Evolutionary conservation across 2,888 invertebrate genomes (phyloP).

Genomic region (Fragum sueziense): DNA sequence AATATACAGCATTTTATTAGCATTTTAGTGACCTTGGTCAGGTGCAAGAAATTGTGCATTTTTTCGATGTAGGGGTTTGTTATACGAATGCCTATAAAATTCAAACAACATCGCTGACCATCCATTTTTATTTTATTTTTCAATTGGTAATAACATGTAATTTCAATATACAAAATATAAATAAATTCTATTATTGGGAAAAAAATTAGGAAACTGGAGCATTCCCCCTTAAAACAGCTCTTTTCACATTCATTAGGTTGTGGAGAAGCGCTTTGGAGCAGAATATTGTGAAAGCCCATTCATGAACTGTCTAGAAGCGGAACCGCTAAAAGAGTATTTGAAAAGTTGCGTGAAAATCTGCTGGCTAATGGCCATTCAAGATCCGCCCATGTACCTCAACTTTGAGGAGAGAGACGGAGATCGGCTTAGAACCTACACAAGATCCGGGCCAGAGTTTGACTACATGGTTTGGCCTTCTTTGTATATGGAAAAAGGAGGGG

Average conservation of each 20-base stretch:
- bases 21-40: too few relatives aligned
- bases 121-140: too few relatives aligned
- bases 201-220: too few relatives aligned
- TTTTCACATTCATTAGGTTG: not conserved
- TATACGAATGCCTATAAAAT: too few relatives aligned
- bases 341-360: not conserved
- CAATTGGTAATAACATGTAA: too few relatives aligned
- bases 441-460: not conserved
- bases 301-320: not conserved
- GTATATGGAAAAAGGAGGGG: not conserved
- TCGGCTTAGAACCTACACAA: not conserved
- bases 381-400: slow-evolving; percentile 3
- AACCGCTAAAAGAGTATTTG: not conserved
- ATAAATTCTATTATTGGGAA: too few relatives aligned
- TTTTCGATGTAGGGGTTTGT: too few relatives aligned
- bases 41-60: too few relatives aligned
- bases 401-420: not conserved
- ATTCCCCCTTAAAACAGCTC: too few relatives aligned
- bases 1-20: too few relatives aligned
- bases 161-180: too few relatives aligned
- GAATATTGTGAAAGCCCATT: not conserved
- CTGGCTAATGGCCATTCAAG: slow-evolving; percentile 4
- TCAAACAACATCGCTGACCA: too few relatives aligned
- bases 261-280: not conserved
- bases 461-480: slow-evolving; percentile 3